Base-by-base conservation (phyloP, 2,888 invertebrate genomes). In the Corbicula japonica region DNA sequence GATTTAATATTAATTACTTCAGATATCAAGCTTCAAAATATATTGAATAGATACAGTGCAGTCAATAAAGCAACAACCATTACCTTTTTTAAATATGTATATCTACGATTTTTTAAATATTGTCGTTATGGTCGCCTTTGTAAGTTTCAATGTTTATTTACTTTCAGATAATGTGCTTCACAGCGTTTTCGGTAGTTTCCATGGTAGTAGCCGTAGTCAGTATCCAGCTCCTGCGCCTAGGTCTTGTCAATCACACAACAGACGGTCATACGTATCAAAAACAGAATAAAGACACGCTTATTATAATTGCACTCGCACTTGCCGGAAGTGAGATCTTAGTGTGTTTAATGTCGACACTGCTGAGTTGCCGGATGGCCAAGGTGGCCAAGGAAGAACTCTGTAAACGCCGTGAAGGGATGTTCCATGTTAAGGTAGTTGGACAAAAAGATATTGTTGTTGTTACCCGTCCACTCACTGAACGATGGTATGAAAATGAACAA, bases 211-310 rank as follows among this genome's bases (percentile, higher is more conserved):
- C 92, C 0, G 91, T 93, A 30, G 93, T 94, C 69, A 93, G 93
- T 83, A 94, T 94, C 58, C 94, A 94, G 84, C 90, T 94, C 58
- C 88, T 94, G 61, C 85, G 93, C n/a, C 91, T 93, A n/a, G 94
- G 93, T 4, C 88, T 94, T 52, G 92, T 94, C 34, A 93, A 93
- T 82, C 92, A 93, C 80, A 93, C 93, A 18, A 93, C 93, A 1
- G 93, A 94, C 75, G 94, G 94, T 23, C 88, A 93, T 63, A 93
- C 92, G 12, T 93, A 91, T 83, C 92, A 92, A 86, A 93, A 93
- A 84, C 93, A 93, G 76, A 86, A 91, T 38, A 91, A 92, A 84
- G 93, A 93, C 85, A 84, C 88, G 4, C 87, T 93, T 28, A 91
- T 93, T 52, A 88, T 93, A 34, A 85, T 93, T 5, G 93, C 93